Evolutionary conservation across 1,140 invertebrate genomes (phyloP), one percentile per base, ranked within the genome.

Genomic region (Asbolus verrucosus): DNA sequence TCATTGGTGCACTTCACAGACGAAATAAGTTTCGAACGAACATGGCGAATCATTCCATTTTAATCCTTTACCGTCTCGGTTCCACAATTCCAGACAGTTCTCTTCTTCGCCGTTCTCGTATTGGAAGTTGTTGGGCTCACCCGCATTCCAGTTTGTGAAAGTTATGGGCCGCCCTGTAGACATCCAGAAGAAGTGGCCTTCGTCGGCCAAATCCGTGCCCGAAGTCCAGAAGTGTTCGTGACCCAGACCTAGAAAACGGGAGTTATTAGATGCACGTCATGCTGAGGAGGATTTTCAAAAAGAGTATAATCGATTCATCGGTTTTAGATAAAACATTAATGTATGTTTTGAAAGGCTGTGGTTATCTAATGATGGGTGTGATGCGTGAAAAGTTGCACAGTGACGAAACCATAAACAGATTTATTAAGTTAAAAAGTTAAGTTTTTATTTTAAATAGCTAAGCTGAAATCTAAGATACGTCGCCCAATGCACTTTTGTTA

Each of bases 31-130:
- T 84, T 95, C 93, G 78, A 95, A 95, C 65, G 92, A 94, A 81
- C 94, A 95, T 0, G 94, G 94, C 0, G 93, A 94, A 81, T 95
- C 94, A 82, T 96, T 95, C 94, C 94, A 96, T 80, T 94, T 94
- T 4, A 95, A 82, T 0, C 93, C 94, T 82, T 95, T 95, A 43
- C 92, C 93, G 76, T 95, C 93, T 70, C 94, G 85, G 83, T 96
- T 94, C 94, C 94, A 96, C 5, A 96, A 82, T 82, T 95, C 94
- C 72, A 96, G 77, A 76, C 94, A 96, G 80, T 95, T 94, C 80
- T 96, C 94, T 78, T 95, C 92, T 82, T 96, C 94, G 0, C 93
- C 93, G 76, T 95, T 95, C 82, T 95, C 94, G 81, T 96, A 96
- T 77, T 92, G 87, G 85, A 94, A 94, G 83, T 95, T 95, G 82